These are phyloP conservation scores for Drosophila quinaria DNA, from an alignment of 2,888 invertebrate genomes.

Conservation along the genomic window DNA sequence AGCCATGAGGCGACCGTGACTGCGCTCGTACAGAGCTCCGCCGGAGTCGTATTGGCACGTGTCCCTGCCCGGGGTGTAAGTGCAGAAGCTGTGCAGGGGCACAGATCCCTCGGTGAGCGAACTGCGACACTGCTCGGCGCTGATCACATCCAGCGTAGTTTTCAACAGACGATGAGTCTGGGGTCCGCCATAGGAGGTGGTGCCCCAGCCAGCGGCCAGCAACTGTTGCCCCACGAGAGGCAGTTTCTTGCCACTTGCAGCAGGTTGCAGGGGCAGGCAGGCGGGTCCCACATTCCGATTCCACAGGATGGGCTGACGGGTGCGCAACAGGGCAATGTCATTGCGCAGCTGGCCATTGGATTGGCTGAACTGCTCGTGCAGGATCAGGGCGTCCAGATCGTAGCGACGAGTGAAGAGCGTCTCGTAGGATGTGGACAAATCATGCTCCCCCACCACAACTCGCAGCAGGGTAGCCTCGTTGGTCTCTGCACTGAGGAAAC, in stretches of 20 bases:
- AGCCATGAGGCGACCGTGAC: slow-evolving; percentile 84
- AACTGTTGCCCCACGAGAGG: slow-evolving; percentile 85
- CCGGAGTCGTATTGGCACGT: slow-evolving; percentile 88
- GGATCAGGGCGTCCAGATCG: slow-evolving; percentile 79
- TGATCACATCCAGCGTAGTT: slow-evolving; percentile 86
- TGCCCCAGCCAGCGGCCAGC: slow-evolving; percentile 87
- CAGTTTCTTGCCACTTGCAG: slow-evolving; percentile 34
- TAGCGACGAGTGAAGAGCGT: slow-evolving; percentile 85
- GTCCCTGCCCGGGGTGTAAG: slow-evolving; percentile 86
- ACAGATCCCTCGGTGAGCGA: slow-evolving; percentile 56
- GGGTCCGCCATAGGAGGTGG: slow-evolving; percentile 86
- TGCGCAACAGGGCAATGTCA: slow-evolving; percentile 87
- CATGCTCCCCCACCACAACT: slow-evolving; percentile 87
- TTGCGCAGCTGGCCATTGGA: slow-evolving; percentile 80
- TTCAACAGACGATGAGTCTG: slow-evolving; percentile 86
- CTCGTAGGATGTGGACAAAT: slow-evolving; percentile 82
- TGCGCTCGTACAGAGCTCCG: slow-evolving; percentile 87
- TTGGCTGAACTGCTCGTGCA: slow-evolving; percentile 85
- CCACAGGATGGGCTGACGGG: slow-evolving; percentile 85
- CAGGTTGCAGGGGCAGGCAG: slow-evolving; percentile 87
- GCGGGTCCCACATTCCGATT: slow-evolving; percentile 87
- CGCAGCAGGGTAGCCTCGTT: slow-evolving; percentile 75
- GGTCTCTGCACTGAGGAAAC: slow-evolving; percentile 79
- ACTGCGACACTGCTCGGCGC: slow-evolving; percentile 85
- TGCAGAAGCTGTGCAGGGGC: slow-evolving; percentile 86